Evolutionary conservation across 1,140 invertebrate species (phyloP), one percentile per base, ranked within the genome.

Genomic region (Epicauta chinensis): DNA sequence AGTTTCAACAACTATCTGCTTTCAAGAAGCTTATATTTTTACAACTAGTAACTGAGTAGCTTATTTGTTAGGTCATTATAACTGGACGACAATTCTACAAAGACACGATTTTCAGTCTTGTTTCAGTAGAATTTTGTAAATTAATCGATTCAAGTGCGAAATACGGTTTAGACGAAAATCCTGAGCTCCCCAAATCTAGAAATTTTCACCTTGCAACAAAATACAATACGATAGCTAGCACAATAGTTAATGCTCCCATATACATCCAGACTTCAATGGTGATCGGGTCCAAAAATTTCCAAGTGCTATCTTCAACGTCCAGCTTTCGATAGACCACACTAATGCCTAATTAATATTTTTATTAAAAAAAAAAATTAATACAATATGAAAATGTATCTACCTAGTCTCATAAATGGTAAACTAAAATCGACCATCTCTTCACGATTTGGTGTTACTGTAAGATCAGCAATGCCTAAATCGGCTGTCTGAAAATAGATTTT

Each of bases 211-310:
- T 83, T 2, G 87, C 86, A 53, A 89, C 75, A 48, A 92, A 69
- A 63, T 87, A 94, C 10, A 95, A 76, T 34, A 91, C 73, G 15
- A 91, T 62, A 1, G 91, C 92, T 34, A 95, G 86, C 17, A 82
- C 82, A 23, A 95, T 73, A 71, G 89, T 93, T 7, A 91, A 87
- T 0, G 86, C 85, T 0, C 13, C 68, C 72, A 51, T 77, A 58
- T 89, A 93, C 54, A 94, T 82, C 93, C 93, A 97, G 5, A 96
- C 92, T 61, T 90, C 84, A 4, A 86, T 72, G 2, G 89, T 89
- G 46, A 96, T 82, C 2, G 92, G 93, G 2, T 81, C 83, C 38
- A 93, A 71, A 65, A 95, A 95, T 0, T 87, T 89, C 72, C 93
- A 91, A 1, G 93, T 72, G 66, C 87, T 77, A 0, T 81, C 79